These are phyloP conservation scores for Synaphobranchus kaupii DNA, from an alignment of 2,797 vertebrate species.

Conservation along the genomic window DNA sequence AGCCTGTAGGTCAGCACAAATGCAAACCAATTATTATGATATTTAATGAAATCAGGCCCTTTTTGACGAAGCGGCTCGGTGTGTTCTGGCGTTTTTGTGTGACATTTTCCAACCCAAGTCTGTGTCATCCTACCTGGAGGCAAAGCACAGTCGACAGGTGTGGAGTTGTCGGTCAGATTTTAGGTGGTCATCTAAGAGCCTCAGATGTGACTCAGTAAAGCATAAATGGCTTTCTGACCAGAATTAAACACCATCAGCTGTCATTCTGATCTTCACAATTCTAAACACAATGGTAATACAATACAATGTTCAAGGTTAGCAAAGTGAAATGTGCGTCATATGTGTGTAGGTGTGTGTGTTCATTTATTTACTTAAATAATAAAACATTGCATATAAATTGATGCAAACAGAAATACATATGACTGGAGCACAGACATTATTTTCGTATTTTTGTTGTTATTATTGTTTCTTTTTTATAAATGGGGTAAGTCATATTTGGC, in stretches of 20 bases:
- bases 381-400: neutral
- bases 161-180: neutral
- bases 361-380: neutral
- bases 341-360: neutral
- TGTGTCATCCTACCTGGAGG: conserved; percentile 6
- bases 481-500: no score
- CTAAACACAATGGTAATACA: neutral
- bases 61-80: conserved; percentile 21
- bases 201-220: neutral
- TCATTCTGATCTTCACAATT: neutral
- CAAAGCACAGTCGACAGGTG: neutral
- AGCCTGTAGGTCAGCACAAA: conserved; percentile 69
- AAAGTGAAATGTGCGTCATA: neutral
- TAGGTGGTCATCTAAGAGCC: neutral
- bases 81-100: conserved; percentile 1
- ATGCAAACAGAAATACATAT: neutral
- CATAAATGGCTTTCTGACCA: neutral
- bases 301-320: neutral
- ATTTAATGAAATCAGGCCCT: conserved; percentile 50
- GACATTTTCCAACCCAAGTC: neutral
- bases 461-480: neutral
- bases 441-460: neutral
- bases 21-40: conserved; percentile 66
- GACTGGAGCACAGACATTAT: neutral
- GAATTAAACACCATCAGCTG: neutral